Conservation (phyloP, 1,140 invertebrate species). For the Anagrus nilaparvatae region DNA sequence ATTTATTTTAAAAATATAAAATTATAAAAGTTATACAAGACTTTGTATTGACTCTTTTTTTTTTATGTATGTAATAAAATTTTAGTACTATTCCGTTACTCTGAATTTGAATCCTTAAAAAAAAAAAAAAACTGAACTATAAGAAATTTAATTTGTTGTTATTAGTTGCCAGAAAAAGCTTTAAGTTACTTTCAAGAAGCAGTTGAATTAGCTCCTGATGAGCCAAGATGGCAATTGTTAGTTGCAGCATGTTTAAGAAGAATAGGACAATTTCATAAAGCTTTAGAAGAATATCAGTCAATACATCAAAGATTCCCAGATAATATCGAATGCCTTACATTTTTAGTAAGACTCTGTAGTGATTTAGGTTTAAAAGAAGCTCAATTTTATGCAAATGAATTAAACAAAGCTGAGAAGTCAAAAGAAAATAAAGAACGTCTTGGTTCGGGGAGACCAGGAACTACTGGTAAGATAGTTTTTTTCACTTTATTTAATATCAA, state of each 20-base stretch:
- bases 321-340: slow-evolving; percentile 77
- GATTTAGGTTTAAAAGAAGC: slow-evolving; percentile 77
- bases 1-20: slow-evolving; percentile 5
- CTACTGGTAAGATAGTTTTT: slow-evolving; percentile 16
- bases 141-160: background rate
- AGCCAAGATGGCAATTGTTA: slow-evolving; percentile 76
- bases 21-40: background rate
- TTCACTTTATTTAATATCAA: slow-evolving; percentile 6
- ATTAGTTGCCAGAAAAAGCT: slow-evolving; percentile 70
- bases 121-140: slow-evolving; percentile 1
- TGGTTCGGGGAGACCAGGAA: slow-evolving; percentile 47
- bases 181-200: slow-evolving; percentile 81
- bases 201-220: slow-evolving; percentile 73
- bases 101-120: background rate
- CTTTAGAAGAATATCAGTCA: slow-evolving; percentile 68
- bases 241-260: slow-evolving; percentile 75
- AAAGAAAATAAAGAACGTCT: slow-evolving; percentile 57
- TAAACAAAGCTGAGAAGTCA: slow-evolving; percentile 75
- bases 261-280: slow-evolving; percentile 75
- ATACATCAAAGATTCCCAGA: slow-evolving; percentile 74
- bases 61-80: no score
- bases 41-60: background rate
- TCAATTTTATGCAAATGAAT: slow-evolving; percentile 64
- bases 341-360: slow-evolving; percentile 68
- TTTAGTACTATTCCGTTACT: no score